A percentile compares a stretch with the other conserved stretches of the same genome.
Conservation (phyloP, 1,140 invertebrate species). For the Galleria mellonella region DNA sequence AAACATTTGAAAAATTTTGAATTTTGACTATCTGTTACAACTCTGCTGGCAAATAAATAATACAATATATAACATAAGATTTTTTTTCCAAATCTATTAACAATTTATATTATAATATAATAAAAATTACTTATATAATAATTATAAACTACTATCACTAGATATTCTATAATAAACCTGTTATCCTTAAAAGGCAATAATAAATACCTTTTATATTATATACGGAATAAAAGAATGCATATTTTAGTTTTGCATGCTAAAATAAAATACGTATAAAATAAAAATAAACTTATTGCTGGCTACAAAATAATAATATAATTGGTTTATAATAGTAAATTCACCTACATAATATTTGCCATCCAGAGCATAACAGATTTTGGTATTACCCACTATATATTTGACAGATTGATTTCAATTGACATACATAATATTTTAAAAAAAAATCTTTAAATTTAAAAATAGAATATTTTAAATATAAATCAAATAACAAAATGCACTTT, state of each 20-base stretch:
- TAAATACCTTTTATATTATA: no score
- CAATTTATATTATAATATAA: no score
- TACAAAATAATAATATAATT: neutral
- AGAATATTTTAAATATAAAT: neutral
- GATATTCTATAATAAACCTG: no score
- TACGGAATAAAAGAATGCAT: no score
- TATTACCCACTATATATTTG: constrained; percentile 47
- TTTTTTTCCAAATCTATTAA: no score
- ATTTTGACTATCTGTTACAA: constrained; percentile 57
- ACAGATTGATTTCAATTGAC: constrained; percentile 14
- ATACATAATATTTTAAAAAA: neutral
- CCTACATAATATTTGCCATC: constrained; percentile 40
- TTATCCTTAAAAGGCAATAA: no score
- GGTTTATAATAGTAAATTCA: constrained; percentile 1
- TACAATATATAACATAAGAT: constrained; percentile 3
- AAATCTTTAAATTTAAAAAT: neutral
- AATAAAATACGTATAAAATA: no score
- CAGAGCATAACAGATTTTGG: constrained; percentile 52
- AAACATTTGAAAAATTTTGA: constrained; percentile 54
- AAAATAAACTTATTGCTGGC: no score
- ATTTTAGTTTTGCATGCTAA: no score
- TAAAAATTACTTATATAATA: no score
- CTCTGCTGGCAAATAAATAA: constrained; percentile 50
- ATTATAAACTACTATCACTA: no score
- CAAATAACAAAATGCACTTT: no score